Evolutionary conservation across 2,113 vertebrate species (phyloP).

Genomic region (Misgurnus anguillicaudatus): DNA sequence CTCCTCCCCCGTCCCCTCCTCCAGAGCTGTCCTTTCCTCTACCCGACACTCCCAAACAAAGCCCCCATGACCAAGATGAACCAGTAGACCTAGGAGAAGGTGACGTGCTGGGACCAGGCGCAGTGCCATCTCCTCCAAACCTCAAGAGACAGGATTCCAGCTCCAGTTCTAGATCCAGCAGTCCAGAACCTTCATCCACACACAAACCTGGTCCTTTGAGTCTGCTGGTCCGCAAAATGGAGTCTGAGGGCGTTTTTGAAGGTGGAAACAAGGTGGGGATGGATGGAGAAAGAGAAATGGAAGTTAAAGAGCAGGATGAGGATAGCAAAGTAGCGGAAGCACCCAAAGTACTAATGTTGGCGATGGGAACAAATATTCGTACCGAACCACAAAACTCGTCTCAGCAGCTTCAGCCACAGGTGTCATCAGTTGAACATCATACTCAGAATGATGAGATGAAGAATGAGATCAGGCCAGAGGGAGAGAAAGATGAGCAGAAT

Average conservation of each 20-base stretch:
- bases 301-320: slow-evolving; percentile 24
- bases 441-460: slow-evolving; percentile 37
- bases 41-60: slow-evolving; percentile 81
- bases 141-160: slow-evolving; percentile 71
- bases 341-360: background rate
- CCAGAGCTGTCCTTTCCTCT: slow-evolving; percentile 73
- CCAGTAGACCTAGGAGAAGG: slow-evolving; percentile 56
- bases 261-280: slow-evolving; percentile 39
- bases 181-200: slow-evolving; percentile 69
- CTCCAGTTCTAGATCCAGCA: slow-evolving; percentile 76
- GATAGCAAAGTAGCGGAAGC: background rate
- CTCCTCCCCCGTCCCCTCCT: slow-evolving; percentile 77
- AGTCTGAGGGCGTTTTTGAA: slow-evolving; percentile 67
- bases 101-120: slow-evolving; percentile 23
- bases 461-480: slow-evolving; percentile 33
- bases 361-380: slow-evolving; percentile 8
- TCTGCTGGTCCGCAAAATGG: slow-evolving; percentile 76
- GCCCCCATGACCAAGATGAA: slow-evolving; percentile 71
- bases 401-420: slow-evolving; percentile 35
- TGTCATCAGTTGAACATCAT: slow-evolving; percentile 8
- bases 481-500: slow-evolving; percentile 44
- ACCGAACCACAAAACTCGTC: slow-evolving; percentile 9
- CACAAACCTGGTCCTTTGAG: slow-evolving; percentile 71
- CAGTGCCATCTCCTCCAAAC: slow-evolving; percentile 49
- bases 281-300: slow-evolving; percentile 39